A percentile compares a stretch with the other conserved stretches of the same genome.
Evolutionary conservation across 2,888 invertebrate species (phyloP).

Genomic region (Himalopsyche kuldschensis): DNA sequence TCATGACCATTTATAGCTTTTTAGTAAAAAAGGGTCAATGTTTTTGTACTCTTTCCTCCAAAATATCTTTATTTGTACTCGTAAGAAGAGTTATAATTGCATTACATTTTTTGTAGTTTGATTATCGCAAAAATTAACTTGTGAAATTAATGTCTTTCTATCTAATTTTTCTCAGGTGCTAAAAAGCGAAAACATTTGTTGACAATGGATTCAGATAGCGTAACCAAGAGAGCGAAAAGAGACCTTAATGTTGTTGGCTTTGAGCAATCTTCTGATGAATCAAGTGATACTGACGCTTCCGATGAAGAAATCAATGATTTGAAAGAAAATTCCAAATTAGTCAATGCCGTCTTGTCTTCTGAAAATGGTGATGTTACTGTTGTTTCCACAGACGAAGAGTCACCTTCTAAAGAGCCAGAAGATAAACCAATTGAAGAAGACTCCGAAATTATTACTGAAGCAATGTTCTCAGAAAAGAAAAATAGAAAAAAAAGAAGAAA

Average conservation of each 20-base stretch:
- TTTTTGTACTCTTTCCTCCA: too few species aligned
- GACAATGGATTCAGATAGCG: slow-evolving; percentile 53
- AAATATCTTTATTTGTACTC: too few species aligned
- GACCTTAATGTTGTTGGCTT: slow-evolving; percentile 76
- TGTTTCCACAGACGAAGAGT: background rate
- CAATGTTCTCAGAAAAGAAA: slow-evolving; percentile 21
- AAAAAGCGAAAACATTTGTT: slow-evolving; percentile 61
- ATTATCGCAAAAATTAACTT: background rate
- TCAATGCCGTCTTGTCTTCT: slow-evolving; percentile 5
- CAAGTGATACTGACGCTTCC: slow-evolving; percentile 41
- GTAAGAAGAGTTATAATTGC: background rate
- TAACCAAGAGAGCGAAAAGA: slow-evolving; percentile 52
- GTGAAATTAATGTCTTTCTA: too few species aligned
- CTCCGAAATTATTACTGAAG: slow-evolving; percentile 17
- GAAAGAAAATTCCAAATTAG: slow-evolving; percentile 39
- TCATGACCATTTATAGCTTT: too few species aligned
- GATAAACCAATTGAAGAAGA: slow-evolving; percentile 28
- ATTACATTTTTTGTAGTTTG: background rate
- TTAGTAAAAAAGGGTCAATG: too few species aligned
- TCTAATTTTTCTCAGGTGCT: slow-evolving; percentile 49
- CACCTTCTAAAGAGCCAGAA: background rate
- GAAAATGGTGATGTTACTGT: background rate
- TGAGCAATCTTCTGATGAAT: slow-evolving; percentile 51
- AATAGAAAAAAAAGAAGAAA: slow-evolving; percentile 38
- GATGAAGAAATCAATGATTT: slow-evolving; percentile 37